phyloP scores from a whole-genome alignment of 1,140 invertebrate species.

The Meloidogyne hapla region DNA sequence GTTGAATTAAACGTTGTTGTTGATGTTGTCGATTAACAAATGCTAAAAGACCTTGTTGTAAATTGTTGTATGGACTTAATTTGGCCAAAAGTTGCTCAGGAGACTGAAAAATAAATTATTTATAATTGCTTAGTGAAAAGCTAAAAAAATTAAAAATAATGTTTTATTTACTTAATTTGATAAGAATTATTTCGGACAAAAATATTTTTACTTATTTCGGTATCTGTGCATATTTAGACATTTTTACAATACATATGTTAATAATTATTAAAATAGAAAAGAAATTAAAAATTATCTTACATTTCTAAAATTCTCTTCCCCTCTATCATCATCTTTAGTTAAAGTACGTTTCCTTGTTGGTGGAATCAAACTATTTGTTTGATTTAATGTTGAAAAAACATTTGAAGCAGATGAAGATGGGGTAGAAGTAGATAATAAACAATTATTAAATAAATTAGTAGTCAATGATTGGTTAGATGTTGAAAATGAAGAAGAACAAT shows the following conservation, averaged over 20 bases:
- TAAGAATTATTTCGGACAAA: no score
- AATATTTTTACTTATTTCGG: no score
- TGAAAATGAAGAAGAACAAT: not conserved
- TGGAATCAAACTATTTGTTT: not conserved
- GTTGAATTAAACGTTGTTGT: constrained; percentile 23
- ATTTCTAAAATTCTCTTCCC: not conserved
- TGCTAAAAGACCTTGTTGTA: constrained; percentile 52
- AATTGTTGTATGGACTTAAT: constrained; percentile 18
- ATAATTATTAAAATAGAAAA: no score
- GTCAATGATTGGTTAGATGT: not conserved
- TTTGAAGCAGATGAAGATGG: not conserved
- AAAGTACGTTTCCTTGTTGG: not conserved
- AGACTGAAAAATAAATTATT: constrained; percentile 14
- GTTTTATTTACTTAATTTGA: no score
- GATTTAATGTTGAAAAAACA: not conserved
- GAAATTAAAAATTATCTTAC: no score
- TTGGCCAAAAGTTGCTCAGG: constrained; percentile 10
- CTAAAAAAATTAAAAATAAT: no score
- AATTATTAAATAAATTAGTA: not conserved
- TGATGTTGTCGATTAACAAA: constrained; percentile 48
- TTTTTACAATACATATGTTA: no score
- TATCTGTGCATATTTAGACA: no score
- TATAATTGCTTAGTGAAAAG: no score
- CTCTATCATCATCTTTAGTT: not conserved
- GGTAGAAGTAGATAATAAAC: not conserved